Evolutionary conservation across 2,888 invertebrate species (phyloP), one percentile per base, ranked within the genome.

Genomic region (Noctua fimbriata): DNA sequence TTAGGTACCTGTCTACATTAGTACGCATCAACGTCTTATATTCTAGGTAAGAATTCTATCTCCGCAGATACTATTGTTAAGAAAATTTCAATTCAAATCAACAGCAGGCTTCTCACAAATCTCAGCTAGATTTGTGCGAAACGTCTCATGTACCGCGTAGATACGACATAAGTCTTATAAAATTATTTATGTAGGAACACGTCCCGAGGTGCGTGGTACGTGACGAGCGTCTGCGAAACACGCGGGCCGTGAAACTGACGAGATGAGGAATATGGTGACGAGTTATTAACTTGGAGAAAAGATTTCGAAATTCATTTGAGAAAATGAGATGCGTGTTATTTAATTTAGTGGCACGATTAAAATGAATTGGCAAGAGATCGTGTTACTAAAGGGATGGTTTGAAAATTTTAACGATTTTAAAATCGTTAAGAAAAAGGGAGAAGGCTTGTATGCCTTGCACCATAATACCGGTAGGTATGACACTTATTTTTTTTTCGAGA

Each of bases 161-260:
- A 67, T 74, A 75, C 63, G 72, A 81, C 63, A 69, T 72, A 67
- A 79, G 77, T 73, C 73, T 73, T 67, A 69, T 74, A 36, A 73
- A 76, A 84, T 88, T 88, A 91, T 90, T 90, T 91, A 92, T 91
- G 92, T 90, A 88, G 52, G 82, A 77, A 77, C 91, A 92, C 91
- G 92, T 89, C 63, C 70, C 81, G 80, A 90, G 89, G 90, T 91
- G 90, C 88, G 89, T 88, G 84, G 55, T 65, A 90, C 91, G 93
- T 93, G 92, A 88, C 83, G 70, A 67, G 77, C 47, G 67, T 83
- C 69, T 14, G 36, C 44, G 66, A 81, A 77, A 66, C 63, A 63
- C 78, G 52, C 32, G 76, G 67, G 21, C n/a, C 66, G 76, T 73
- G 52, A 73, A 79, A 72, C 69, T 58, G 72, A 47, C 47, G 74